Evolutionary conservation across 2,113 vertebrate species (phyloP).

Genomic region (Sturnus vulgaris): DNA sequence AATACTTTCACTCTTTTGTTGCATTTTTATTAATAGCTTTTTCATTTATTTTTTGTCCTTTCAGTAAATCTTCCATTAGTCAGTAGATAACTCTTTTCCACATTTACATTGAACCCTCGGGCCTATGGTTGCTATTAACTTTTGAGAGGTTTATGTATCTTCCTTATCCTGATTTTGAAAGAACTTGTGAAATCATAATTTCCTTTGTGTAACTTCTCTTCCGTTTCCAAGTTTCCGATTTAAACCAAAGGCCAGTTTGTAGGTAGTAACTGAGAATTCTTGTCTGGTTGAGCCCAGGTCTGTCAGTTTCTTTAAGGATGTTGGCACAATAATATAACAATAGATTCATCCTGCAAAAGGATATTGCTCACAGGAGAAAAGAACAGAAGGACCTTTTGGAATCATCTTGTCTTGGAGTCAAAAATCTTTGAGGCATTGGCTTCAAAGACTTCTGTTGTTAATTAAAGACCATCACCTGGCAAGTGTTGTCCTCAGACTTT

Average conservation of each 20-base stretch:
- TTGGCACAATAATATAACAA: background rate
- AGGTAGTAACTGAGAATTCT: background rate
- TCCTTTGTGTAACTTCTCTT: background rate
- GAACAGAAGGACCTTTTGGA: background rate
- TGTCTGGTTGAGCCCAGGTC: background rate
- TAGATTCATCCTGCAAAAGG: background rate
- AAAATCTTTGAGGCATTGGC: background rate
- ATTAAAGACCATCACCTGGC: background rate
- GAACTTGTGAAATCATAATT: background rate
- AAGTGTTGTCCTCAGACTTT: background rate
- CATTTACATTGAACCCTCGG: background rate
- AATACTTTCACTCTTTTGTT: background rate
- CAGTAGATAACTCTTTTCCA: background rate
- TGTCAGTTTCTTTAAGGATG: background rate
- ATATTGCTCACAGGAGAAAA: background rate
- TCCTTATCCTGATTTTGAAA: background rate
- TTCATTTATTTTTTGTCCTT: background rate
- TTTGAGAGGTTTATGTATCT: background rate
- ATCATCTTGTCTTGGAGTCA: background rate
- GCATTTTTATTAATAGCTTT: background rate
- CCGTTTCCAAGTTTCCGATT: rapidly evolving
- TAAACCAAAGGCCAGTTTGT: background rate
- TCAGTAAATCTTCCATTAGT: background rate
- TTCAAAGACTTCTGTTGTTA: background rate
- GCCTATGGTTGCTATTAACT: background rate